A percentile compares a stretch with the other conserved stretches of the same genome.
These are phyloP conservation scores for Choloepus hoffmanni DNA, from an alignment of 2,113 vertebrate species.

Conservation along the genomic window DNA sequence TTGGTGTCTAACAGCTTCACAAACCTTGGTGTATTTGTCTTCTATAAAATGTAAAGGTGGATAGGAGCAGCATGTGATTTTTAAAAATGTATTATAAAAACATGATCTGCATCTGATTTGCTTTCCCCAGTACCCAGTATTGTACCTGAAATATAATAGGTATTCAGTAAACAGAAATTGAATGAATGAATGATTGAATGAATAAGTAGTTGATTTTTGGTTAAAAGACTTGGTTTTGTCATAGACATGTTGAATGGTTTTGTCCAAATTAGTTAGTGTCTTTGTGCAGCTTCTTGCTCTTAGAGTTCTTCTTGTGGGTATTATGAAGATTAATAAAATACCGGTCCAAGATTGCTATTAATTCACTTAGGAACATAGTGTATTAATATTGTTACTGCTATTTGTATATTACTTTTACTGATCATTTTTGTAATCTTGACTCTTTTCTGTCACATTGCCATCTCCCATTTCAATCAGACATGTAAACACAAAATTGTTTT, in stretches of 20 bases:
- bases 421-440: neutral
- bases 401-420: neutral
- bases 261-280: conserved; percentile 21
- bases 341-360: neutral
- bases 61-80: conserved; percentile 15
- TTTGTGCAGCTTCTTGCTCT: neutral
- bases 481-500: neutral
- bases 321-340: neutral
- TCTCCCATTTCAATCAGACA: conserved; percentile 27
- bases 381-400: neutral
- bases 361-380: neutral
- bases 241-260: neutral
- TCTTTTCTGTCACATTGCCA: neutral
- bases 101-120: neutral
- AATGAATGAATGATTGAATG: neutral
- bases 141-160: neutral
- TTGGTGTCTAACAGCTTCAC: neutral
- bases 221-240: neutral
- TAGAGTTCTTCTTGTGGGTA: neutral
- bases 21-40: neutral
- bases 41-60: neutral
- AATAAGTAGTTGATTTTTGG: neutral
- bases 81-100: neutral
- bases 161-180: neutral
- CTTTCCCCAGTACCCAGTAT: neutral